Evolutionary conservation across 1,140 invertebrate species (phyloP), one percentile per base, ranked within the genome.

Genomic region (Lordiphosa collinella): DNA sequence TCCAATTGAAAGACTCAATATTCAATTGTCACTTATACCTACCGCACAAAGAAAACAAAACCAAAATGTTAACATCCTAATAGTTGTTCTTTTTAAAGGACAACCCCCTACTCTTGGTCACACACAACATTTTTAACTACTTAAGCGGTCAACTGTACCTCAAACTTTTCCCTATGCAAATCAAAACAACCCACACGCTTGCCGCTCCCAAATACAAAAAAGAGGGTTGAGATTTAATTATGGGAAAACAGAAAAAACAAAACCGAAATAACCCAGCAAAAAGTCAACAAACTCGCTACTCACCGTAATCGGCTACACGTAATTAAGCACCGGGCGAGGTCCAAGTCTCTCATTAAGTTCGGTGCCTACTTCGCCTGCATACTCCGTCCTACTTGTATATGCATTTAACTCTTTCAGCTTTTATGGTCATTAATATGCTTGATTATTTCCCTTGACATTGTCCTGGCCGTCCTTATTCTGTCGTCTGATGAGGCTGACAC

Each of bases 391-490:
- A 18, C 18, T 18, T 18, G 1, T 18, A 18, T 18, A 18, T 69
- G 56, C 56, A 82, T 82, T 82, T 84, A 82, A 82, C 78, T 82
- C 78, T 69, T 82, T 72, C 78, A 78, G 72, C 60, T 49, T 82
- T 82, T 84, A 84, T 82, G 78, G 78, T 78, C 78, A 82, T 82
- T 82, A 82, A 82, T 84, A 82, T 84, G 78, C 78, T 82, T 82
- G 78, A 82, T 82, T 82, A 82, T 82, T 84, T 82, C 78, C 78
- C 78, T 82, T 78, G 59, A 64, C 75, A 48, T 41, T 49, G 69
- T 74, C 49, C 63, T 68, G 44, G 51, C 46, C 34, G 16, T 22
- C 52, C 12, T 12, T 35, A 31, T 25, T 32, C 22, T 43, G 25
- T 32, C 41, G 48, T 52, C 50, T 67, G 49, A 60, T 64, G 35